Evolutionary conservation across 2,888 invertebrate genomes (phyloP).

Genomic region (Doris montereyensis): DNA sequence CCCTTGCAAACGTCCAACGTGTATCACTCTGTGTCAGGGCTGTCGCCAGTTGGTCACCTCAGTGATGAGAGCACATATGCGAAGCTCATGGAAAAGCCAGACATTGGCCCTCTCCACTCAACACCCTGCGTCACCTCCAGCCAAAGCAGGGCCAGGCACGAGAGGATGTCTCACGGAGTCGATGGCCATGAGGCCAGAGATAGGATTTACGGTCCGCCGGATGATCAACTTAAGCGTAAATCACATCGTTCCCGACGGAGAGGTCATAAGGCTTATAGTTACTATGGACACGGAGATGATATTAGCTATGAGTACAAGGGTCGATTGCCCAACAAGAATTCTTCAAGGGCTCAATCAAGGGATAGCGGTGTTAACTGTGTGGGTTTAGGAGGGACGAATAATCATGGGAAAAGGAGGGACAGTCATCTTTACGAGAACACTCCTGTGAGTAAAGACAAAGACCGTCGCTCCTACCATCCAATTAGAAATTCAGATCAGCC

Average conservation of each 20-base stretch:
- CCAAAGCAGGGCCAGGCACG: not conserved
- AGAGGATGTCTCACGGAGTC: conserved; percentile 27
- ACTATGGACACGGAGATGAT: conserved; percentile 49
- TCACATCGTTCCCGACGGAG: conserved; percentile 43
- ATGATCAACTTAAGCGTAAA: conserved; percentile 28
- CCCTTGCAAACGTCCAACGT: conserved; percentile 27
- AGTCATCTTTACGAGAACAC: conserved; percentile 36
- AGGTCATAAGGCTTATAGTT: conserved; percentile 48
- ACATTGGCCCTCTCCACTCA: conserved; percentile 42
- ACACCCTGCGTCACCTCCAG: conserved; percentile 35
- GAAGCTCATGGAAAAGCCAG: conserved; percentile 19
- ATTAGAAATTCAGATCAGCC: no score
- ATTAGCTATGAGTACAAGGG: conserved; percentile 65
- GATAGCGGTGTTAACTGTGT: conserved; percentile 71
- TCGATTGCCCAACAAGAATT: conserved; percentile 59
- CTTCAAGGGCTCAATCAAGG: conserved; percentile 56
- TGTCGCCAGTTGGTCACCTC: conserved; percentile 31
- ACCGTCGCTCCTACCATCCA: no score
- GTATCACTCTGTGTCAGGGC: conserved; percentile 33
- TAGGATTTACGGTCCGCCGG: conserved; percentile 36
- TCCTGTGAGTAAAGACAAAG: not conserved
- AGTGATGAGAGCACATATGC: conserved; percentile 34
- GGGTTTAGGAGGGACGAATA: conserved; percentile 48
- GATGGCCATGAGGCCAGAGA: conserved; percentile 38
- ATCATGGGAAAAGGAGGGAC: not conserved